Evolutionary conservation across 1,140 invertebrate species (phyloP).

Genomic region (Dolichoris vasculosae): DNA sequence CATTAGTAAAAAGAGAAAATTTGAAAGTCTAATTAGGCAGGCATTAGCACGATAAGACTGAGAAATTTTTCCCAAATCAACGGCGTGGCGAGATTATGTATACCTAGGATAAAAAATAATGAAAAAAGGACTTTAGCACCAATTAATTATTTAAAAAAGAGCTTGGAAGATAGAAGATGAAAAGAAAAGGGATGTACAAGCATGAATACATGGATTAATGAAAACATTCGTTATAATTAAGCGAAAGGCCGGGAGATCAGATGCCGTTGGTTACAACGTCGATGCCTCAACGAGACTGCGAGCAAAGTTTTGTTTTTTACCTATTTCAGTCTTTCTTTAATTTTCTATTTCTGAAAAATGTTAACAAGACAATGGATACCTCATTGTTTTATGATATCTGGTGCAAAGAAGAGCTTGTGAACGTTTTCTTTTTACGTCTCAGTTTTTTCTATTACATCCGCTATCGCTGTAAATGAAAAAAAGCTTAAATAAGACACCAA

Average conservation of each 20-base stretch:
- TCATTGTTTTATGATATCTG: slow-evolving; percentile 55
- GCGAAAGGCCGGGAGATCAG: neutral
- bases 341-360: slow-evolving; percentile 12
- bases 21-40: slow-evolving; percentile 46
- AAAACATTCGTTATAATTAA: slow-evolving; percentile 26
- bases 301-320: slow-evolving; percentile 28
- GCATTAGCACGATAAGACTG: slow-evolving; percentile 31
- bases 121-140: slow-evolving; percentile 2
- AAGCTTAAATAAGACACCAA: neutral
- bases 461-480: neutral
- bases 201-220: slow-evolving; percentile 18
- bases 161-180: neutral
- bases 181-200: neutral
- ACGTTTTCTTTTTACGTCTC: neutral
- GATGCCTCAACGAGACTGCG: neutral
- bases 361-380: slow-evolving; percentile 52
- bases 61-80: slow-evolving; percentile 14
- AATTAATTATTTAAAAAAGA: neutral
- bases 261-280: neutral
- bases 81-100: neutral
- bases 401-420: slow-evolving; percentile 53
- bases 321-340: slow-evolving; percentile 40
- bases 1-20: slow-evolving; percentile 12
- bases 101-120: neutral
- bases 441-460: neutral